phyloP scores from a whole-genome alignment of 2,888 invertebrate genomes.

The Meta bourneti region DNA sequence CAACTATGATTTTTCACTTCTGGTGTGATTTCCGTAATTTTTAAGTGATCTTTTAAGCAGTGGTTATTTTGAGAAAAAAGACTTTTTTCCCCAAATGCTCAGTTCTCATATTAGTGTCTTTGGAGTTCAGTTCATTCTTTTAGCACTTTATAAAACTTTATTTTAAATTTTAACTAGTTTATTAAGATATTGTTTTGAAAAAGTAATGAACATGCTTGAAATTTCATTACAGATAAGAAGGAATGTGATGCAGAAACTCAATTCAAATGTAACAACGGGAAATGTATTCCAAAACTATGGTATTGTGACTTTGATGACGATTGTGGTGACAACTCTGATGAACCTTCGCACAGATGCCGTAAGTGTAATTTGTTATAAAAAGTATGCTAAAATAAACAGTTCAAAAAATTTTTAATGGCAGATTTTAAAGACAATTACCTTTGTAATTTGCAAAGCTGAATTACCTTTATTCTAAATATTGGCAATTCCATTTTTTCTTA shows the following conservation, averaged over 20 bases:
- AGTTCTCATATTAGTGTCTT: too few relatives aligned
- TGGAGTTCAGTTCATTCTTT: too few relatives aligned
- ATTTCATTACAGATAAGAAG: conserved; percentile 80
- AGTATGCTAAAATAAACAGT: background rate
- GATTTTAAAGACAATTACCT: background rate
- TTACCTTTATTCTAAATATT: background rate
- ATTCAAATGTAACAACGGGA: conserved; percentile 92
- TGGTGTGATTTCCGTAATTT: too few relatives aligned
- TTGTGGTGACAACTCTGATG: conserved; percentile 96
- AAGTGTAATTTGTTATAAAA: conserved; percentile 70
- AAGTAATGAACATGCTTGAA: too few relatives aligned
- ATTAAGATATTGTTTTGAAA: background rate
- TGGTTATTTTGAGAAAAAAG: too few relatives aligned
- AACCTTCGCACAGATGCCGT: conserved; percentile 93
- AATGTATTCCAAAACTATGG: conserved; percentile 96
- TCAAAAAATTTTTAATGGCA: background rate
- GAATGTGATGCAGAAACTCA: conserved; percentile 91
- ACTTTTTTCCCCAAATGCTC: too few relatives aligned
- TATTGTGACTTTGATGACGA: conserved; percentile 97
- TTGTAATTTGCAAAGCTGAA: background rate
- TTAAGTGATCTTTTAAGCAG: too few relatives aligned
- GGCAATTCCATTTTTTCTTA: background rate
- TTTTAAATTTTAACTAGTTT: background rate
- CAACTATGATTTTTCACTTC: too few relatives aligned
- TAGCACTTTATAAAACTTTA: too few relatives aligned